These are phyloP conservation scores for Pseudocheirus occidentalis DNA, from an alignment of 2,797 vertebrate species.

Conservation along the genomic window DNA sequence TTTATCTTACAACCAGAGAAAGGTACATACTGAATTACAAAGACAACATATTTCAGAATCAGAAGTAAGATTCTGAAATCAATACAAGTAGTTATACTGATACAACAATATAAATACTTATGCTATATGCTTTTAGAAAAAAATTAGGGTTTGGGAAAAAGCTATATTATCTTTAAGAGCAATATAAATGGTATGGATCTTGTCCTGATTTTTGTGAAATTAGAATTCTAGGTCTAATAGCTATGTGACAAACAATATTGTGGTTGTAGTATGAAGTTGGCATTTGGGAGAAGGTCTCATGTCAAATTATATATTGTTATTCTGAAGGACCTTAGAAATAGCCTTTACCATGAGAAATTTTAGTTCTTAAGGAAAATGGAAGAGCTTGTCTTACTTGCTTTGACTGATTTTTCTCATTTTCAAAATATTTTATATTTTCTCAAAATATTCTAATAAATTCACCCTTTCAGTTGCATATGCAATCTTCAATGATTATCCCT, in stretches of 20 bases:
- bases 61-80: background rate
- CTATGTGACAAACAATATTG: background rate
- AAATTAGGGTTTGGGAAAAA: background rate
- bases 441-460: background rate
- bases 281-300: background rate
- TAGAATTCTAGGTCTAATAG: background rate
- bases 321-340: background rate
- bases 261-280: background rate
- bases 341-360: background rate
- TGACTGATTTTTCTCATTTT: background rate
- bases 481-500: background rate
- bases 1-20: background rate
- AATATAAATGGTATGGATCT: background rate
- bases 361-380: background rate
- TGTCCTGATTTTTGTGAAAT: background rate
- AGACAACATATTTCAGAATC: background rate
- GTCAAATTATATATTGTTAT: background rate
- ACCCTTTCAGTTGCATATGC: background rate
- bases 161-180: background rate
- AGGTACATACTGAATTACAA: background rate
- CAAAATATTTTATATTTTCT: background rate
- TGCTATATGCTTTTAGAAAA: background rate
- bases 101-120: background rate
- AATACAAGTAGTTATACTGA: background rate
- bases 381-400: background rate